Conservation (phyloP, 2,113 vertebrate genomes). For the Enhydra lutris region DNA sequence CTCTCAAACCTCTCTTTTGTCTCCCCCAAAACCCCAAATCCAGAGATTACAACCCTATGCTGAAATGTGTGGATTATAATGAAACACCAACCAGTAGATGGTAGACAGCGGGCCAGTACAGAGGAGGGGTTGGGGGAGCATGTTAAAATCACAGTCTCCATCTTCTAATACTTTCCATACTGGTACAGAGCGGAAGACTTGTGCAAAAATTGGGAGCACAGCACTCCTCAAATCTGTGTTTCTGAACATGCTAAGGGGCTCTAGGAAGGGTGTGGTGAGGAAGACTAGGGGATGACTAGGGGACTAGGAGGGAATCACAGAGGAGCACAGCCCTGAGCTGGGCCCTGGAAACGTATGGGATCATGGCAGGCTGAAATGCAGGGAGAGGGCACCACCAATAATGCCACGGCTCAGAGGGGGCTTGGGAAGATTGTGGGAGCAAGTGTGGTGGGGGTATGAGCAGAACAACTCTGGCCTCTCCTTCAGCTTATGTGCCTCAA, state of each 20-base stretch:
- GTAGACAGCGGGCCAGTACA: background rate
- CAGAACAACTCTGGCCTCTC: background rate
- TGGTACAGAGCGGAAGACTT: background rate
- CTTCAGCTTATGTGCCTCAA: background rate
- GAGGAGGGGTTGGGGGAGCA: too few species aligned
- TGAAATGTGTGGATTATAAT: background rate
- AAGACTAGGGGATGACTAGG: background rate
- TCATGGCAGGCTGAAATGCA: background rate
- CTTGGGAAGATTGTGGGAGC: background rate
- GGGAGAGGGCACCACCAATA: background rate
- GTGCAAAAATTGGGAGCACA: background rate
- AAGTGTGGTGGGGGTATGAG: background rate
- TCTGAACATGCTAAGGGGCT: background rate
- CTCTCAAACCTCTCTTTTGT: background rate
- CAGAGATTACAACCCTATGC: background rate
- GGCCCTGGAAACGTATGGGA: background rate
- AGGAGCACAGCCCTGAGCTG: background rate
- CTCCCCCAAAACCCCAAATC: background rate
- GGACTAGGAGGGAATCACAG: rapidly evolving
- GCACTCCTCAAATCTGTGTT: background rate
- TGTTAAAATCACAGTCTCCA: background rate
- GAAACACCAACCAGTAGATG: background rate
- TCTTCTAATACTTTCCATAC: background rate
- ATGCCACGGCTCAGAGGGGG: background rate
- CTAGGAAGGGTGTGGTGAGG: background rate